Base-by-base conservation (phyloP, 2,113 vertebrate species). In the Colossoma macropomum region DNA sequence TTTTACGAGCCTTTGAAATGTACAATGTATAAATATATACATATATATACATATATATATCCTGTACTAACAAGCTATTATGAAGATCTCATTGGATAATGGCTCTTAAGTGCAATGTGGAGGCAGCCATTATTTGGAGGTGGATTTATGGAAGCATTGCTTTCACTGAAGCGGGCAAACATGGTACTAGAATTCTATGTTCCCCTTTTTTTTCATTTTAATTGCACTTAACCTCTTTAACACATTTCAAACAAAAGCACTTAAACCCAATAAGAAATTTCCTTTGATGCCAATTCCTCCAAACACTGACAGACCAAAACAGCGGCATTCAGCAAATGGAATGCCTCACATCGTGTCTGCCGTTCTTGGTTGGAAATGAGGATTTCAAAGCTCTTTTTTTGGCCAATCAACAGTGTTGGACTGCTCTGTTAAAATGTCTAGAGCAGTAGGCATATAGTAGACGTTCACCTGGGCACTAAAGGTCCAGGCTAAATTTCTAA, bases 401-500 rank as follows among this genome's bases (percentile, higher is more conserved):
- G 68, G 76, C 80, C 81, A 71, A 78, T 77, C 81, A 70, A 63
- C 63, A 77, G 65, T 63, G 54, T n/a, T 63, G 50, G 30, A 78
- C 78, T 73, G 79, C 80, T 79, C 34, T 50, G 65, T 82, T 75
- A 48, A 69, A 66, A 38, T 68, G 59, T 79, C 41, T 76, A 32
- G 3, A 63, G 72, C 34, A 48, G 34, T 27, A 85, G 54, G 87
- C 88, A 84, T 87, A 88, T 90, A 92, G 90, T 95, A 88, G 89
- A 90, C 85, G 86, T 91, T 93, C 79, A 90, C 95, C 97, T 98
- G 97, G 96, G 95, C 95, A 92, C 92, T 82, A 85, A 95, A 95
- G 94, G 91, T 95, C 95, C 97, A 99, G 97, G 96, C 96, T 98
- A 98, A 98, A 98, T 95, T 96, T 90, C 90, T 78, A 93, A 92